These are phyloP conservation scores for Drosophila nigromelanica DNA, from an alignment of 1,140 invertebrate genomes.

Conservation along the genomic window DNA sequence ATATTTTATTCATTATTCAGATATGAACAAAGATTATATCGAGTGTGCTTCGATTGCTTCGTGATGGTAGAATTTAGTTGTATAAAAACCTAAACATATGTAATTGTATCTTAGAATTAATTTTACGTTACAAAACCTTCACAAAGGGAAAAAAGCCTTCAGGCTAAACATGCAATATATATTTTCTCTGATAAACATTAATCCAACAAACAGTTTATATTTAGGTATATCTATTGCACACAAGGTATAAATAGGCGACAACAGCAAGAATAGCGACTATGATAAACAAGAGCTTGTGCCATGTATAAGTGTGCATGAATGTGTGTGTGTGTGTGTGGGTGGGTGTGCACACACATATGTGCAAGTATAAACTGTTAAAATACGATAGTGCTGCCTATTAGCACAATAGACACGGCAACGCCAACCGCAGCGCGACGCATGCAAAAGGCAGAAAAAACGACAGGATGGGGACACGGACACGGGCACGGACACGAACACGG, in stretches of 20 bases:
- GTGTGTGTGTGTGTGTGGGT: no score
- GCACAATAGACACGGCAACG: constrained; percentile 69
- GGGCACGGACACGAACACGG: constrained; percentile 11
- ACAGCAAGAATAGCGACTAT: constrained; percentile 22
- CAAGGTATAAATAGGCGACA: constrained; percentile 19
- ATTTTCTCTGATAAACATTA: no score
- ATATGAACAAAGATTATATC: no score
- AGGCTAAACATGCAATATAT: no score
- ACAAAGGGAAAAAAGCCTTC: no score
- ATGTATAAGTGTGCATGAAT: not conserved
- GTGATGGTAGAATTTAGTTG: no score
- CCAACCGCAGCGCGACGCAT: constrained; percentile 55
- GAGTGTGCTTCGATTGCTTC: no score
- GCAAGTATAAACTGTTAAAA: constrained; percentile 81
- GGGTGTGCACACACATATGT: constrained; percentile 31
- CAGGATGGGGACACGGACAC: constrained; percentile 25
- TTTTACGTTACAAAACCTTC: no score
- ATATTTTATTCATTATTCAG: no score
- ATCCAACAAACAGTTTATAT: not conserved
- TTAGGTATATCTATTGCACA: not conserved
- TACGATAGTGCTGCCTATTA: constrained; percentile 80
- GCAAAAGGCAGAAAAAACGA: constrained; percentile 53
- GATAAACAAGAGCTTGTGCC: constrained; percentile 46
- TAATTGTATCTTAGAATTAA: no score
- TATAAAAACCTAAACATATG: no score